A percentile compares a stretch with the other conserved stretches of the same genome.
These are phyloP conservation scores for Chironomus tentans DNA, from an alignment of 2,888 invertebrate species.

Conservation along the genomic window DNA sequence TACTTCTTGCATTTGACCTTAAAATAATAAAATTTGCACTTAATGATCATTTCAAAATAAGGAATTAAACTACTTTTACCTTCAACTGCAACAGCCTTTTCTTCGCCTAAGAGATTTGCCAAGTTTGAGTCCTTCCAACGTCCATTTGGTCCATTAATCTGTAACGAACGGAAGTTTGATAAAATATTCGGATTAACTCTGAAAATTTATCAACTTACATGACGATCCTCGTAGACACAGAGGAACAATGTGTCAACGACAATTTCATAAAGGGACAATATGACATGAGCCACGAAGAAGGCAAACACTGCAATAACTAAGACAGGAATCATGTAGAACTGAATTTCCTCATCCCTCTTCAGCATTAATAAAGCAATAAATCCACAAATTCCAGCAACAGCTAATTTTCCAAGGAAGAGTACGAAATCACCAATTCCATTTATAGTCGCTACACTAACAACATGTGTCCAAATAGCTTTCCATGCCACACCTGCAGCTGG, in stretches of 20 bases:
- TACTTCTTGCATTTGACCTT: constrained; percentile 38
- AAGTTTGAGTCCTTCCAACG: constrained; percentile 52
- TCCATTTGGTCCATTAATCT: constrained; percentile 66
- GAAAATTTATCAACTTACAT: background rate
- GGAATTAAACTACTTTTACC: constrained; percentile 28
- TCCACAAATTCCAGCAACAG: constrained; percentile 75
- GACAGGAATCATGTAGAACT: constrained; percentile 80
- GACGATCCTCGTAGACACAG: constrained; percentile 88
- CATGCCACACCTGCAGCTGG: constrained; percentile 85
- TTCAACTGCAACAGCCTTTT: constrained; percentile 36
- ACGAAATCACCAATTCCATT: constrained; percentile 91
- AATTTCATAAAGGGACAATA: constrained; percentile 91
- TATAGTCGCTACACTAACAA: constrained; percentile 79
- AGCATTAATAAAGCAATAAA: constrained; percentile 67
- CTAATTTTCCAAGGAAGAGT: constrained; percentile 70
- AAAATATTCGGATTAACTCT: background rate
- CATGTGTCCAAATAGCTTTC: constrained; percentile 71
- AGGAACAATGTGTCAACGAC: constrained; percentile 88
- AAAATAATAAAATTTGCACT: too few relatives aligned
- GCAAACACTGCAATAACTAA: constrained; percentile 75
- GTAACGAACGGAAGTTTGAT: too few relatives aligned
- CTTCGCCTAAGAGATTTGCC: constrained; percentile 49
- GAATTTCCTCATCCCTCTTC: constrained; percentile 60
- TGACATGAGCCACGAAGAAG: constrained; percentile 88
- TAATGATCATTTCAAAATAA: too few relatives aligned